Base-by-base conservation (phyloP, 1,140 invertebrate species). In the Oryctes rhinoceros region DNA sequence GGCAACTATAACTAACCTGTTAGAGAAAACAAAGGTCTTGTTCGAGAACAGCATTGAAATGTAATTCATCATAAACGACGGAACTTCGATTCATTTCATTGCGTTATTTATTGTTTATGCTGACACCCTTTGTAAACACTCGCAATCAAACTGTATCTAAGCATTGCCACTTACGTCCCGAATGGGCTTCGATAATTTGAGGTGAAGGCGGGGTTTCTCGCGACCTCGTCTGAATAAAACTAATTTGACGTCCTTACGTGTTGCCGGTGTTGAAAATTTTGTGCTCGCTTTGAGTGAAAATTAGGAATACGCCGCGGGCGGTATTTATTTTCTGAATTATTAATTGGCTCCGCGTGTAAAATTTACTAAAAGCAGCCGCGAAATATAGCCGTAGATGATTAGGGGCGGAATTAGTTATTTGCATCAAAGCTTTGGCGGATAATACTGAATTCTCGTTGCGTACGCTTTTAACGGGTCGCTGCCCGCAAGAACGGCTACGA, bases 291-390 rank as follows among this genome's bases (percentile, higher is more conserved):
- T 53, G 11, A 53, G 9, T 53, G 49, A 53, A 53, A 53, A 53
- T 53, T 53, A n/a, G 49, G n/a, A 53, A 53, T 53, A 53, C 49
- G 49, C 49, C n/a, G 49, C 49, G 49, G 49, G 49, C n/a, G n/a
- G n/a, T n/a, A 53, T 11, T n/a, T 53, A 30, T 53, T 53, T n/a
- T 15, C 11, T 53, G n/a, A 53, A 53, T 53, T 53, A 53, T 53
- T 53, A 53, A 53, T 53, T 53, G 49, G 49, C 49, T 53, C 13
- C n/a, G 11, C 49, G n/a, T 53, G 49, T n/a, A n/a, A 53, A 11
- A 53, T 53, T 15, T n/a, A 53, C n/a, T 53, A 53, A 53, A 48
- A 48, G 47, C 13, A 48, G 3, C 11, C 49, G 49, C 49, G 11
- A 53, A 11, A 15, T 15, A 53, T 53, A 10, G 49, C n/a, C 5